These are phyloP conservation scores for Clarias platycephalus DNA, from an alignment of 2,797 vertebrate genomes.

Conservation along the genomic window DNA sequence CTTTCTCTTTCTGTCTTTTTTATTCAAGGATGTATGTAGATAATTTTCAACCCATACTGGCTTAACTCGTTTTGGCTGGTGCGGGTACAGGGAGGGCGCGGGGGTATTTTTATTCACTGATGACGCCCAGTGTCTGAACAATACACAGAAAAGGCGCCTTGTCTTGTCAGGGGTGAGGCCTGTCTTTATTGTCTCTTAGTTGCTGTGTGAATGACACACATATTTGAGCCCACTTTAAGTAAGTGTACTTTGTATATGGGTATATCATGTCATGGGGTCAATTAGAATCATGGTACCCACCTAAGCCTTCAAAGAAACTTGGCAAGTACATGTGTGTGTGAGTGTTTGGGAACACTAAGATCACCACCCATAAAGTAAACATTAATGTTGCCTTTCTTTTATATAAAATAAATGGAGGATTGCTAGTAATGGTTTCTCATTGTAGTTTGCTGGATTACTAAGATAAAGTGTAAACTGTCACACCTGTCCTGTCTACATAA, in stretches of 20 bases:
- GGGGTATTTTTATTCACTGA: constrained; percentile 61
- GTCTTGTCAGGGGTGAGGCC: constrained; percentile 58
- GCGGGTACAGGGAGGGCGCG: constrained; percentile 66
- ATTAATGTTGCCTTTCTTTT: constrained; percentile 33
- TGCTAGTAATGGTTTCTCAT: background rate
- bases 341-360: constrained; percentile 32
- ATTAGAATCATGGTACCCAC: constrained; percentile 45
- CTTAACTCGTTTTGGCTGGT: constrained; percentile 72
- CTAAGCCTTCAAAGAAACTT: constrained; percentile 26
- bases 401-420: constrained; percentile 28
- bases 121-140: constrained; percentile 70
- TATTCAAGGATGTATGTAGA: constrained; percentile 68
- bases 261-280: constrained; percentile 45
- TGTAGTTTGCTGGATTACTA: background rate
- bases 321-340: constrained; percentile 33
- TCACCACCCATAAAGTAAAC: constrained; percentile 42
- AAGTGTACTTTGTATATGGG: constrained; percentile 42
- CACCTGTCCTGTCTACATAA: background rate
- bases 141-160: constrained; percentile 58
- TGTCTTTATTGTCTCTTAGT: constrained; percentile 56
- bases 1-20: constrained; percentile 51
- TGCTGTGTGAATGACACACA: constrained; percentile 46
- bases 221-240: constrained; percentile 53
- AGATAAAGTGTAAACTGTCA: background rate
- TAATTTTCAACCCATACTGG: constrained; percentile 73